A percentile compares a stretch with the other conserved stretches of the same genome.
Evolutionary conservation across 2,113 vertebrate species (phyloP).

Genomic region (Pterocles burchelli): DNA sequence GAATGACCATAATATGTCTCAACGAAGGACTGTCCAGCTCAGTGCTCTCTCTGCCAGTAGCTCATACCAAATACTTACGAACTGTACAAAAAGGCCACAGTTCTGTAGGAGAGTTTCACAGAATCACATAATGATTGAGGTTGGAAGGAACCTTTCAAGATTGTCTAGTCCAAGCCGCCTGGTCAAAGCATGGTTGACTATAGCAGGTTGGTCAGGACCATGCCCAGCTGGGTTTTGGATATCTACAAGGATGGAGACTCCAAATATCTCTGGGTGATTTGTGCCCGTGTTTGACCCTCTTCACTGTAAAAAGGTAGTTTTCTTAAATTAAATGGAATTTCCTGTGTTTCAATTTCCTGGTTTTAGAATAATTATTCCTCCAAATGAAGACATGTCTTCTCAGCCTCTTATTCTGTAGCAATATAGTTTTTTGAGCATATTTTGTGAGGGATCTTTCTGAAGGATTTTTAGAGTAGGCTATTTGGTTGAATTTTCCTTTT

Average conservation of each 20-base stretch:
- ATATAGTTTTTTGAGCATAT: neutral
- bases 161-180: neutral
- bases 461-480: neutral
- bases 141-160: neutral
- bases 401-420: neutral
- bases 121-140: neutral
- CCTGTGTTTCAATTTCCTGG: neutral
- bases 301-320: neutral
- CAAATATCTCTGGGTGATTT: neutral
- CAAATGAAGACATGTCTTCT: neutral
- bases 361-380: neutral
- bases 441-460: neutral
- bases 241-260: neutral
- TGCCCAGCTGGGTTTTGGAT: neutral
- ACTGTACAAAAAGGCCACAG: neutral
- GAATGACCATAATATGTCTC: neutral
- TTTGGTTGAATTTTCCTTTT: neutral
- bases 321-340: neutral
- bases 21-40: neutral
- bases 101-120: neutral
- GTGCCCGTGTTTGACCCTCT: neutral
- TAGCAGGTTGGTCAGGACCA: neutral
- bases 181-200: rapidly evolving
- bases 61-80: neutral
- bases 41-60: neutral